These are phyloP conservation scores for Hystrix cristata DNA, from an alignment of 2,113 vertebrate genomes.

Conservation along the genomic window DNA sequence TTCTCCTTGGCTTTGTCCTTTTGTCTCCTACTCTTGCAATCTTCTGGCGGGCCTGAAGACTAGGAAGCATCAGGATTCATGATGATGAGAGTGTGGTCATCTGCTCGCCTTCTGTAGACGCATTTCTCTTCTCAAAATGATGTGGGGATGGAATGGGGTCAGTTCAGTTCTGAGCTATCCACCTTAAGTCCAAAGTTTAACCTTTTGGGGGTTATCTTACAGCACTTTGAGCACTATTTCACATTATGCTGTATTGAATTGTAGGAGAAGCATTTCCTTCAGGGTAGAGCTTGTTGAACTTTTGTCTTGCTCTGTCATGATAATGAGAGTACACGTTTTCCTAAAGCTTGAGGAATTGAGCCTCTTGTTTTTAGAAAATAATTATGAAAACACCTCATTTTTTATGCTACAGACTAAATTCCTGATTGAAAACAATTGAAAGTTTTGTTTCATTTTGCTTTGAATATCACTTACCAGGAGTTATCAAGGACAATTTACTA, in stretches of 20 bases:
- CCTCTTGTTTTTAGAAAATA: neutral
- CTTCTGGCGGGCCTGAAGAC: neutral
- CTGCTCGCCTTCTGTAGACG: neutral
- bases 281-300: neutral
- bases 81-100: neutral
- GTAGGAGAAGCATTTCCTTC: neutral
- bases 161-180: neutral
- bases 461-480: neutral
- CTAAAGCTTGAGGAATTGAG: neutral
- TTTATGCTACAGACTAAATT: neutral
- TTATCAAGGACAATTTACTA: neutral
- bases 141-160: neutral
- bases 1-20: slow-evolving; percentile 8
- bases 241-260: neutral
- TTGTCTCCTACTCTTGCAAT: slow-evolving; percentile 16
- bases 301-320: neutral
- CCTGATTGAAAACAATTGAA: neutral
- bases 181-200: neutral
- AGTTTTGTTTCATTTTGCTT: slow-evolving; percentile 53
- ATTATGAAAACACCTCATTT: neutral
- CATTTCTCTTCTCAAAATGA: neutral
- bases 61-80: neutral
- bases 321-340: neutral
- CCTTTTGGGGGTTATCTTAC: neutral
- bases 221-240: neutral